Evolutionary conservation across 2,113 vertebrate species (phyloP).

Genomic region (Ceyx cyanopectus): DNA sequence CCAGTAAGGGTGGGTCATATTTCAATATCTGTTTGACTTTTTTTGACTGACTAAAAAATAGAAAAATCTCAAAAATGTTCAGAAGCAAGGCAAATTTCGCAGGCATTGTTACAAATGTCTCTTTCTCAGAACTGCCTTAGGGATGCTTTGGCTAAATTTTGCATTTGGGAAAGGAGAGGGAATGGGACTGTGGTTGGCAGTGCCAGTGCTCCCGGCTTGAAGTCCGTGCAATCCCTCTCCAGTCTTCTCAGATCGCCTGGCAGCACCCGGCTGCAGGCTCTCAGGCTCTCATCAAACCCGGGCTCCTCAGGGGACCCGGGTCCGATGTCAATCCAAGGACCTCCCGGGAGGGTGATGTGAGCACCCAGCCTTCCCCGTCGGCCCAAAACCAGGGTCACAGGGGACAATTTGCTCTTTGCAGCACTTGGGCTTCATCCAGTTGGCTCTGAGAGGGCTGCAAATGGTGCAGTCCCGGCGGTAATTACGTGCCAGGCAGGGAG

Average conservation of each 20-base stretch:
- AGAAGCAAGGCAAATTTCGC: not conserved
- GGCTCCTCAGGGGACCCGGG: not conserved
- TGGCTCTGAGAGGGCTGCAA: not conserved
- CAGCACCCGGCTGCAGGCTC: fast-evolving
- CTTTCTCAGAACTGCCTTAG: not conserved
- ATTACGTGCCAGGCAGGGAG: not conserved
- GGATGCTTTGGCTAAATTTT: not conserved
- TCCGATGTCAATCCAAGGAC: fast-evolving
- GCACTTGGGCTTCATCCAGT: not conserved
- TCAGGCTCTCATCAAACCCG: fast-evolving
- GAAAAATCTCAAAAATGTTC: not conserved
- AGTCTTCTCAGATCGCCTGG: not conserved
- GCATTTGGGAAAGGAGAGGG: not conserved
- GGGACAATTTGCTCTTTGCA: not conserved
- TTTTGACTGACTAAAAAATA: not conserved
- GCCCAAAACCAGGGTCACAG: fast-evolving
- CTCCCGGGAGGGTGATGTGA: fast-evolving
- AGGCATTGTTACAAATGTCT: not conserved
- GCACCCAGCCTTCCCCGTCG: fast-evolving
- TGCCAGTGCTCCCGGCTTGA: not conserved
- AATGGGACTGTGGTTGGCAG: not conserved
- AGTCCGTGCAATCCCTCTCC: not conserved
- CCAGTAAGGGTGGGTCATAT: fast-evolving
- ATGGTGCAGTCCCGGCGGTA: fast-evolving
- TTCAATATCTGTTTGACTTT: not conserved